phyloP scores from a whole-genome alignment of 2,113 vertebrate species.

The Sula dactylatra region DNA sequence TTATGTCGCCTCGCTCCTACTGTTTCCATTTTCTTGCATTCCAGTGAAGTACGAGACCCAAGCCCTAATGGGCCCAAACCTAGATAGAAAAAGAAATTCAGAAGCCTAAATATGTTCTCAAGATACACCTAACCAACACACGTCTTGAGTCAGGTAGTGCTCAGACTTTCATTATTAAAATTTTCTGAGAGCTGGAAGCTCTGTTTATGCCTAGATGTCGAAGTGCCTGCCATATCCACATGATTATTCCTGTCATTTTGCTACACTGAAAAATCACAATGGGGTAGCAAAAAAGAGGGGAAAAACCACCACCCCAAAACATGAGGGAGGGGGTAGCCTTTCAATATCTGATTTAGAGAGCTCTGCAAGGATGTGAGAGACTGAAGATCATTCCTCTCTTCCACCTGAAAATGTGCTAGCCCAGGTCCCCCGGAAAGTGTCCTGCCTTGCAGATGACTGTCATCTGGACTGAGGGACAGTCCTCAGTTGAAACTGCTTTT shows the following conservation, averaged over 20 bases:
- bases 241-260: neutral
- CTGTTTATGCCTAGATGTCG: neutral
- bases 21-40: neutral
- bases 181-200: neutral
- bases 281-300: fast-evolving
- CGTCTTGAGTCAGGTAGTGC: neutral
- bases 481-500: neutral
- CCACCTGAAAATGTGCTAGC: neutral
- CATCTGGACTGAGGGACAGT: neutral
- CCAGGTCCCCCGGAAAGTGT: neutral
- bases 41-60: neutral
- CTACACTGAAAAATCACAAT: neutral
- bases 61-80: neutral
- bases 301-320: fast-evolving
- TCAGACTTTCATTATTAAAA: neutral
- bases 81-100: neutral
- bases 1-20: neutral
- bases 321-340: neutral
- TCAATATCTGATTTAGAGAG: neutral
- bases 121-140: neutral
- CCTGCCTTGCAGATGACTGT: neutral
- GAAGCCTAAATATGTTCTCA: neutral
- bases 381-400: neutral
- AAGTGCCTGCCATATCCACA: neutral
- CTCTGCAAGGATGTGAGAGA: neutral